Base-by-base conservation (phyloP, 1,140 invertebrate species). In the Ylistrum balloti region DNA sequence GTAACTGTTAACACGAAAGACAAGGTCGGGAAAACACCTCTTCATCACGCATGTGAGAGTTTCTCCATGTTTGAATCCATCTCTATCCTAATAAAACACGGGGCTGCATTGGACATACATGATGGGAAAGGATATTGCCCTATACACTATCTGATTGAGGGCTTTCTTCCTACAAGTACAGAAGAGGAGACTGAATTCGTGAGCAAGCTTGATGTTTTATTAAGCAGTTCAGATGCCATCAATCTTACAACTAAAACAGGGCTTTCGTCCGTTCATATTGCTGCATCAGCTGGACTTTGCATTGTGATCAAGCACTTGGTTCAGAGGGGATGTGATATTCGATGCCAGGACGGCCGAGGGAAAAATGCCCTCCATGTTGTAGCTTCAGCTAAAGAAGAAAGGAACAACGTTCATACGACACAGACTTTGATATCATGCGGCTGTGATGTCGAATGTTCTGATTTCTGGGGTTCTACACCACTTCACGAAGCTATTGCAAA, bases 51-150 rank as follows among this genome's bases (percentile, higher is more conserved):
- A 41, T n/a, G 56, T 32, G 85, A 38, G 17, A 38, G 41, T 33
- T 33, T 45, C 5, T 32, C 89, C 22, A 56, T 87, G 86, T 48
- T 33, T 48, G 33, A 90, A 28, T 87, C 48, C n/a, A 35, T 90
- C 11, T 33, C 33, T 56, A 87, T 34, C 33, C 48, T 90, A 20
- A 87, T 90, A 45, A 87, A 87, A 56, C 22, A 38, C 17, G 89
- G 89, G 28, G 38, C 89, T 34, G 86, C 28, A 3, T 28, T 87
- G 33, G 32, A 22, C 0, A 86, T 35, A 20, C 33, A 48, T 35
- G 89, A 90, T 33, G 33, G 86, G 33, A 33, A 87, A 87, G 89
- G 89, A 11, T 56, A 85, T 33, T 87, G 41, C 34, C 89, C 89
- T 33, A n/a, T 90, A 87, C 89, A 90, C 34, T 45, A 90, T 15